A percentile compares a stretch with the other conserved stretches of the same genome.
Conservation (phyloP, 53 echinoderm and acorn worm genomes). For the Patiria pectinifera region DNA sequence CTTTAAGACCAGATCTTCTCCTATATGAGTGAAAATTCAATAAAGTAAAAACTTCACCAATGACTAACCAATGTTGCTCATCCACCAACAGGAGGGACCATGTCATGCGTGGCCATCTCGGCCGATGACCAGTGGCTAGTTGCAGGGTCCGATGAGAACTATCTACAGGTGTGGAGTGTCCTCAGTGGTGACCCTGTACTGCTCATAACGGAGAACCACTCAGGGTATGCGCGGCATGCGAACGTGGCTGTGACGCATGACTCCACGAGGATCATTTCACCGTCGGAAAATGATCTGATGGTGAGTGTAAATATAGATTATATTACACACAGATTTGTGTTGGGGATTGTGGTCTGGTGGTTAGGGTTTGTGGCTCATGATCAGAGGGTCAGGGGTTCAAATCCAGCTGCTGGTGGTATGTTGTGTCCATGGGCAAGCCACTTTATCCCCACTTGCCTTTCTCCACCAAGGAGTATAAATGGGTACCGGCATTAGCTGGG, state of each 20-base stretch:
- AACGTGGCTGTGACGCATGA: constrained; percentile 57
- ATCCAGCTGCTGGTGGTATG: no score
- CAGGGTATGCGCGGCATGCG: constrained; percentile 46
- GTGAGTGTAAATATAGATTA: constrained; percentile 17
- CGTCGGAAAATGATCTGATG: constrained; percentile 39
- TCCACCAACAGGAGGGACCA: constrained; percentile 44
- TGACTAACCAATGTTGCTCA: not conserved
- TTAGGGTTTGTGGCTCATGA: no score
- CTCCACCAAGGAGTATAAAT: no score
- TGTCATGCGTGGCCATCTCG: constrained; percentile 63
- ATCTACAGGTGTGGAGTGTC: constrained; percentile 68
- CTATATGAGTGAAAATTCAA: not conserved
- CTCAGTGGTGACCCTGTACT: constrained; percentile 58
- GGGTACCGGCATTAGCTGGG: no score
- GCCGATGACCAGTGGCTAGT: constrained; percentile 62
- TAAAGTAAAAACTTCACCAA: not conserved
- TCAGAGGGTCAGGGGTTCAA: no score
- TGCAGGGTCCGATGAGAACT: constrained; percentile 63
- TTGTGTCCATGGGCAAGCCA: no score
- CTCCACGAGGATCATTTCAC: constrained; percentile 54
- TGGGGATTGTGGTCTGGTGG: no score
- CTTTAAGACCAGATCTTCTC: not conserved
- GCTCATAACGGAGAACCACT: constrained; percentile 46
- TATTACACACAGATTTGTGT: no score
- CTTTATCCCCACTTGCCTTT: no score